Evolutionary conservation across 2,797 vertebrate genomes (phyloP), one percentile per base, ranked within the genome.

Genomic region (Phoxinus dragarum): DNA sequence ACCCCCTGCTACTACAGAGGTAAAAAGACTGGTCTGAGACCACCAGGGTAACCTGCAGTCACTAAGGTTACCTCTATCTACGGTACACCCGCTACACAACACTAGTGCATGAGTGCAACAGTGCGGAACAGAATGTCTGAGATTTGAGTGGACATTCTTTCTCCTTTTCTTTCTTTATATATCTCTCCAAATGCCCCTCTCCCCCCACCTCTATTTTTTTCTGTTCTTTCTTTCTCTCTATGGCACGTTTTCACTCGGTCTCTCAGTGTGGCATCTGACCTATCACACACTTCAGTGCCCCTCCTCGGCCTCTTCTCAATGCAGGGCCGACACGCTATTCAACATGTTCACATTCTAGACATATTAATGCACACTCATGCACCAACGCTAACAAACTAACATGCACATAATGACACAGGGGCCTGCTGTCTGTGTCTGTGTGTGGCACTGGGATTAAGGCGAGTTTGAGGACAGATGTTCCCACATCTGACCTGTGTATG

Each of bases 221-320:
- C 40, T 40, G 4, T 34, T 59, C 54, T 81, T 27, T 49, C 61
- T 66, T 84, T 83, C n/a, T 78, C 27, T 85, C 67, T 42, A 47
- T 56, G 61, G 86, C 74, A 42, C 86, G 88, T 86, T 90, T 92
- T 91, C 91, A 91, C 92, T 89, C 91, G 87, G 90, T 88, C 69
- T 86, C 92, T 52, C 91, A 85, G 91, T 90, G n/a, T 93, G 93
- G 88, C 89, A 86, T 88, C 49, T 93, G 92, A 93, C 92, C 92
- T 90, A 88, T 93, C 88, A 91, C 92, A 93, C 91, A 92, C 92
- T 94, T 93, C 52, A 79, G 27, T 59, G 76, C 76, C 54, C 71
- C 9, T 49, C 9, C 56, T 84, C 8, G 56, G 27, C 54, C 69
- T 21, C 31, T n/a, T 42, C 61, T 78, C 69, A 54, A 71, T 76